These are phyloP conservation scores for Austrofundulus limnaeus DNA, from an alignment of 2,113 vertebrate genomes.

Conservation along the genomic window DNA sequence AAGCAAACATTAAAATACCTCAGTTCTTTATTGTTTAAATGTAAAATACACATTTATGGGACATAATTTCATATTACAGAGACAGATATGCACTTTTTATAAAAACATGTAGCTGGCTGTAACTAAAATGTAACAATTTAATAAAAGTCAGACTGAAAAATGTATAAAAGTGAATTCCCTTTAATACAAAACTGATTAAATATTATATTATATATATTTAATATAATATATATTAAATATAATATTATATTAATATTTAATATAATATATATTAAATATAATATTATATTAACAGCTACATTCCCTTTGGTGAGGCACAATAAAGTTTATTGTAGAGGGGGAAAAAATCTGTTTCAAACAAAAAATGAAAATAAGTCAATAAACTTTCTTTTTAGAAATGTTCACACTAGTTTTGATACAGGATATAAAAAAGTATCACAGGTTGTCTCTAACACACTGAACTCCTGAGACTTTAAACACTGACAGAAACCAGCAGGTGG, in stretches of 20 bases:
- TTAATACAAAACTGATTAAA: neutral
- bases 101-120: neutral
- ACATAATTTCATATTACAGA: neutral
- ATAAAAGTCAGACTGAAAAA: neutral
- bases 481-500: conserved; percentile 23
- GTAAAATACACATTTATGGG: neutral
- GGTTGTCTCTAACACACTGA: neutral
- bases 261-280: too few species aligned
- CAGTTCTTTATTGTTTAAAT: neutral
- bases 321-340: neutral
- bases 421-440: neutral
- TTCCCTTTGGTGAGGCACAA: neutral
- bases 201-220: too few species aligned
- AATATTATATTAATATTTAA: too few species aligned
- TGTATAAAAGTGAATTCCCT: neutral
- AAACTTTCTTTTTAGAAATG: conserved; percentile 4
- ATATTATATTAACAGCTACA: neutral
- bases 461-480: neutral
- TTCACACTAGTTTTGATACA: neutral
- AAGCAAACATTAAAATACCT: neutral
- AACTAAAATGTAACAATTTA: neutral
- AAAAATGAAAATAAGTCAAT: neutral
- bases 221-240: too few species aligned
- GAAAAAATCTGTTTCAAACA: neutral
- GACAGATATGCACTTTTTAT: neutral